Conservation (phyloP, 2,113 vertebrate genomes). For the Grus americana region DNA sequence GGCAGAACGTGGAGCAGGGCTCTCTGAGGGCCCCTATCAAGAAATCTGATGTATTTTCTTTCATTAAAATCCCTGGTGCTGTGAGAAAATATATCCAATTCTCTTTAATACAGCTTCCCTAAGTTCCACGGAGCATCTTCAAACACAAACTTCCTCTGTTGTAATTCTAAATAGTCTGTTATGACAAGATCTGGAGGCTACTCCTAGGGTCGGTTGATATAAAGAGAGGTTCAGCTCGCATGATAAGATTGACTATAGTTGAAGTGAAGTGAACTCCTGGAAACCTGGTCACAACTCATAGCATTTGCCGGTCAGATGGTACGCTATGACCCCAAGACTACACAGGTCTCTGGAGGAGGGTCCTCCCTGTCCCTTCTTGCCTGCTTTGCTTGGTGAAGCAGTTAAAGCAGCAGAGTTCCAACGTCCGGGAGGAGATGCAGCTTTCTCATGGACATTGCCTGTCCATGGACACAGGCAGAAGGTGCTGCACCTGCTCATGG, state of each 20-base stretch:
- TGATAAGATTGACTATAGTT: background rate
- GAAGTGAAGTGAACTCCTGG: background rate
- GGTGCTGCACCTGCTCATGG: background rate
- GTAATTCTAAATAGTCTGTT: background rate
- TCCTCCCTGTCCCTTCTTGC: background rate
- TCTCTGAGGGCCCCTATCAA: background rate
- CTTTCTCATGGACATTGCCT: background rate
- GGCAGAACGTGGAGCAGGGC: background rate
- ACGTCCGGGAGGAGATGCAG: background rate
- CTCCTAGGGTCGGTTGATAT: background rate
- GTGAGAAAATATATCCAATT: background rate
- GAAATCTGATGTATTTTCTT: constrained; percentile 6
- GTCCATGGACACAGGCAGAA: background rate
- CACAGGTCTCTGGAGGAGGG: background rate
- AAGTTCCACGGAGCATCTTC: background rate
- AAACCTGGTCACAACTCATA: background rate
- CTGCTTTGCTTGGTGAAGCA: background rate
- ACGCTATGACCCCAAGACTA: background rate
- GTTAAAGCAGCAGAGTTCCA: background rate
- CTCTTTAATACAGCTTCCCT: background rate
- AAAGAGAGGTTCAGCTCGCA: background rate
- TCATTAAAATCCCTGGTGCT: constrained; percentile 26
- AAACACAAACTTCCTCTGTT: background rate
- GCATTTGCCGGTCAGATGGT: background rate
- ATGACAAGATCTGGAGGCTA: background rate